Evolutionary conservation across 2,797 vertebrate species (phyloP).

Genomic region (Arctocebus calabarensis): DNA sequence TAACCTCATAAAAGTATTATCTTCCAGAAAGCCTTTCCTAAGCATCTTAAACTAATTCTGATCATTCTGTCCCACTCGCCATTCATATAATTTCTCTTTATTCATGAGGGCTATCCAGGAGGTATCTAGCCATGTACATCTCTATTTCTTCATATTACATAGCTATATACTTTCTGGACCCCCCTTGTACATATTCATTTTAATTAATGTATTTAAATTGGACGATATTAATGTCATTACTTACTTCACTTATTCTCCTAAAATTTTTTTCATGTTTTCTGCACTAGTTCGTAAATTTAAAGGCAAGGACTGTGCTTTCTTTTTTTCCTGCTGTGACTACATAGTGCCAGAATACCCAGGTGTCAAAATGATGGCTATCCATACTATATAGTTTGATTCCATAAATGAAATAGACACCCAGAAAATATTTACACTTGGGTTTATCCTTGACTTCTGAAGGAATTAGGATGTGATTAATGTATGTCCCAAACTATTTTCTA

Average conservation of each 20-base stretch:
- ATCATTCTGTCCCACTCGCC: conserved; percentile 43
- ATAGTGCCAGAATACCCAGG: background rate
- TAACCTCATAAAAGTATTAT: background rate
- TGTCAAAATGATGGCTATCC: background rate
- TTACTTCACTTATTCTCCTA: conserved; percentile 51
- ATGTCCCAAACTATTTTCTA: background rate
- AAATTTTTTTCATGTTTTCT: background rate
- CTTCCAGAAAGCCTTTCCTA: conserved; percentile 41
- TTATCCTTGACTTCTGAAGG: conserved; percentile 13
- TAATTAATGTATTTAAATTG: conserved; percentile 53
- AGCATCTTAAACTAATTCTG: conserved; percentile 11
- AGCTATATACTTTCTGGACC: too few relatives aligned
- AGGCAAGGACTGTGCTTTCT: background rate
- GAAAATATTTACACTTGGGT: conserved; percentile 38
- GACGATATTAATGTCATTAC: conserved; percentile 21
- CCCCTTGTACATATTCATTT: background rate
- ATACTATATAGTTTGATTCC: background rate
- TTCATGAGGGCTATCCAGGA: too few relatives aligned
- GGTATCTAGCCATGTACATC: too few relatives aligned
- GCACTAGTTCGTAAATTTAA: background rate
- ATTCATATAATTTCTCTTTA: conserved; percentile 46
- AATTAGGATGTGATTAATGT: conserved; percentile 27
- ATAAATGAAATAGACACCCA: background rate
- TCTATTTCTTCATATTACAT: too few relatives aligned
- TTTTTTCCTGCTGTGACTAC: conserved; percentile 26